Conservation (phyloP, 2,113 vertebrate species). For the Pollachius pollachius region DNA sequence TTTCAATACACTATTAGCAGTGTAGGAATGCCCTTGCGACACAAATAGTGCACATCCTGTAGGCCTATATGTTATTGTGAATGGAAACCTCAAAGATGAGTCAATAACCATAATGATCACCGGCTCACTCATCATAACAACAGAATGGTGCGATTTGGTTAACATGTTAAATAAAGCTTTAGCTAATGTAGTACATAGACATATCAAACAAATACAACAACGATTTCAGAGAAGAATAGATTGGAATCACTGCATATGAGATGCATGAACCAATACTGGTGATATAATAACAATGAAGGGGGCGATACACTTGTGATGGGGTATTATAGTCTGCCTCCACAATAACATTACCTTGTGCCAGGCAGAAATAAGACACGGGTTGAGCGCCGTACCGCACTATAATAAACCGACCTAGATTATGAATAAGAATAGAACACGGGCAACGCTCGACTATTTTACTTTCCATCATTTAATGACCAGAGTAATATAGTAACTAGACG, state of each 20-base stretch:
- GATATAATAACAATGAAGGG: no score
- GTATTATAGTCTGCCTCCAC: neutral
- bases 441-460: no score
- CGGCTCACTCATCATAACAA: neutral
- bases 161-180: neutral
- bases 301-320: no score
- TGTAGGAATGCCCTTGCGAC: neutral
- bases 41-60: neutral
- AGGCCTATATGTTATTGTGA: no score
- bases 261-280: neutral
- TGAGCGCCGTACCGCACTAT: constrained; percentile 26
- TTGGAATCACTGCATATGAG: neutral
- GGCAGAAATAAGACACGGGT: constrained; percentile 27
- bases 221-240: neutral
- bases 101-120: no score
- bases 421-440: constrained; percentile 22
- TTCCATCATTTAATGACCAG: no score
- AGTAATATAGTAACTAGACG: neutral
- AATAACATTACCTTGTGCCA: constrained; percentile 31
- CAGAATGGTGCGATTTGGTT: neutral
- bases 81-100: no score
- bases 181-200: neutral
- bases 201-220: neutral
- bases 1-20: no score
- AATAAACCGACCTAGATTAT: constrained; percentile 55